Percentiles rank a stretch among this genome's conserved stretches.
These are phyloP conservation scores for Marronus borbonicus DNA, from an alignment of 2,888 invertebrate species.

Conservation along the genomic window DNA sequence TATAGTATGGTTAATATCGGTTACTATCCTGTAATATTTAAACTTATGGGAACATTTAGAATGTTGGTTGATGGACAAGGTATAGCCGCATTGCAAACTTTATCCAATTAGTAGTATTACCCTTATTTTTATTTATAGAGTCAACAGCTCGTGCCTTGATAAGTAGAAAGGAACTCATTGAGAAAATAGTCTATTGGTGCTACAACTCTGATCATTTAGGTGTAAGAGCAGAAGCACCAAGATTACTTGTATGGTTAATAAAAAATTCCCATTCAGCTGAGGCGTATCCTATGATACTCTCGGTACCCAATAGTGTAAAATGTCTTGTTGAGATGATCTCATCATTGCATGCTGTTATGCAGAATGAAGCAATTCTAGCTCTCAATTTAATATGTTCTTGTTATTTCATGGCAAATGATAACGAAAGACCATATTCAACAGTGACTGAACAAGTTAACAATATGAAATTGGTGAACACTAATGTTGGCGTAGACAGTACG, in stretches of 20 bases:
- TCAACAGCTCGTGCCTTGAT: slow-evolving; percentile 81
- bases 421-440: slow-evolving; percentile 18
- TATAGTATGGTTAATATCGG: slow-evolving; percentile 78
- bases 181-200: slow-evolving; percentile 83
- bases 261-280: slow-evolving; percentile 76
- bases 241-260: slow-evolving; percentile 85
- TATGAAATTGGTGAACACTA: slow-evolving; percentile 32
- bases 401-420: slow-evolving; percentile 37
- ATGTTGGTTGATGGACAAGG: slow-evolving; percentile 91
- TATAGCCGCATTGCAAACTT: slow-evolving; percentile 61
- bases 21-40: slow-evolving; percentile 88
- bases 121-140: slow-evolving; percentile 71
- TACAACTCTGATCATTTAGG: slow-evolving; percentile 85
- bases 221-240: slow-evolving; percentile 86
- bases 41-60: slow-evolving; percentile 86
- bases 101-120: slow-evolving; percentile 5
- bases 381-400: slow-evolving; percentile 75
- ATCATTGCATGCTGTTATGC: slow-evolving; percentile 90
- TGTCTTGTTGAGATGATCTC: slow-evolving; percentile 87
- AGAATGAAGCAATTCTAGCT: slow-evolving; percentile 85
- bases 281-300: slow-evolving; percentile 65
- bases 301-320: slow-evolving; percentile 80
- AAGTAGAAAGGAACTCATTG: slow-evolving; percentile 76
- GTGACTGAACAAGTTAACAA: slow-evolving; percentile 33
- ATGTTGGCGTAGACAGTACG: not conserved